Evolutionary conservation across 2,888 invertebrate genomes (phyloP).

Genomic region (Atethmia centrago): DNA sequence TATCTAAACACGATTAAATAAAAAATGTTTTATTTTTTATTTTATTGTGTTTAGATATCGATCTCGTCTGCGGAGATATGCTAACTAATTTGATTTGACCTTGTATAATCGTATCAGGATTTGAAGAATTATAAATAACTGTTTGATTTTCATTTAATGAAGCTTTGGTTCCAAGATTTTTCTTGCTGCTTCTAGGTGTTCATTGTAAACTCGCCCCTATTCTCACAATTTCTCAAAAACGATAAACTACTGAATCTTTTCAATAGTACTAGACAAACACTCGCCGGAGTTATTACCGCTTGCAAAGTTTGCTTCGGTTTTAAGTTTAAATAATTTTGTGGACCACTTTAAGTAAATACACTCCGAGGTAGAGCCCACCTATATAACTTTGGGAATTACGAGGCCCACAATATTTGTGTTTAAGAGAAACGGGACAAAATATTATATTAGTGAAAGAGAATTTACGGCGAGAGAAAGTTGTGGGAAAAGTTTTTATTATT

Average conservation of each 20-base stretch:
- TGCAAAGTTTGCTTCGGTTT: constrained; percentile 78
- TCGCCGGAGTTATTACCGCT: constrained; percentile 78
- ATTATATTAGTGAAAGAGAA: constrained; percentile 50
- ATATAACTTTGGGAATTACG: constrained; percentile 60
- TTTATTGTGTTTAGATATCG: too few species aligned
- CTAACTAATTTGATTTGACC: too few species aligned
- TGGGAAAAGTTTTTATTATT: constrained; percentile 49
- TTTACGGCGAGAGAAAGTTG: constrained; percentile 48
- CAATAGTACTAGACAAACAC: constrained; percentile 61
- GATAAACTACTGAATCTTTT: constrained; percentile 37
- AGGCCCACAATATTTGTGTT: constrained; percentile 59
- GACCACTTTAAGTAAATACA: constrained; percentile 82
- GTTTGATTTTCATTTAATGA: too few species aligned
- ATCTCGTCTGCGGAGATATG: too few species aligned
- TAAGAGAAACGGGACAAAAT: constrained; percentile 57
- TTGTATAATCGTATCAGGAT: too few species aligned
- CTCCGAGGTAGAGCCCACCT: constrained; percentile 67
- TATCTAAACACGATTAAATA: too few species aligned
- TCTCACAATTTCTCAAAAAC: neutral
- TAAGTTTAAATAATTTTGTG: constrained; percentile 82
- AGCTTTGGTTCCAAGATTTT: too few species aligned
- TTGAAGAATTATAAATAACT: too few species aligned
- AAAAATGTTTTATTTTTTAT: too few species aligned
- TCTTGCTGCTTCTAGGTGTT: neutral
- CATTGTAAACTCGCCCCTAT: neutral